A percentile compares a stretch with the other conserved stretches of the same genome.
Evolutionary conservation across 2,797 vertebrate species (phyloP).

Genomic region (Sebastes steindachneri): DNA sequence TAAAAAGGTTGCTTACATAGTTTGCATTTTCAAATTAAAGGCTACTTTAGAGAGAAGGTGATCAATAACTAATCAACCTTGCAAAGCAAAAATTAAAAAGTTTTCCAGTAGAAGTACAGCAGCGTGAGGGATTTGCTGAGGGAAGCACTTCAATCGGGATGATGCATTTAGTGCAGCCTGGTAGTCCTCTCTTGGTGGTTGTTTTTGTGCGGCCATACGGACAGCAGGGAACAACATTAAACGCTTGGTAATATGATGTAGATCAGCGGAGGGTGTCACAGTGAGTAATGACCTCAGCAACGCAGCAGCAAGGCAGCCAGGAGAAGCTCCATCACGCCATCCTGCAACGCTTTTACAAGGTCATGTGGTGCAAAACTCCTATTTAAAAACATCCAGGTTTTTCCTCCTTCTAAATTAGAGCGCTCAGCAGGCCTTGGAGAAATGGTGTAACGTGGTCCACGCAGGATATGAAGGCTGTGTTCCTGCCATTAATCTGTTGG

Average conservation of each 20-base stretch:
- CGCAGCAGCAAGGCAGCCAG: slow-evolving; percentile 35
- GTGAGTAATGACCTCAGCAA: slow-evolving; percentile 75
- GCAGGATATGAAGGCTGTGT: slow-evolving; percentile 42
- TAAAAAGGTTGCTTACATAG: neutral
- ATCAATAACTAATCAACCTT: slow-evolving; percentile 56
- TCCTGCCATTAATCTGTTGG: slow-evolving; percentile 58
- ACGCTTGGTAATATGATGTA: slow-evolving; percentile 71
- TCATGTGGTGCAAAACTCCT: slow-evolving; percentile 42
- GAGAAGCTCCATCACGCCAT: slow-evolving; percentile 46
- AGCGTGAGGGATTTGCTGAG: neutral
- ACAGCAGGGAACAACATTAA: slow-evolving; percentile 66
- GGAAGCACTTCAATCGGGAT: slow-evolving; percentile 15
- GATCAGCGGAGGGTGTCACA: slow-evolving; percentile 67
- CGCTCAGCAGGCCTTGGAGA: slow-evolving; percentile 63
- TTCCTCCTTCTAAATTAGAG: slow-evolving; percentile 51
- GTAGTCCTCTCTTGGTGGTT: neutral
- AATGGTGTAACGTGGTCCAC: slow-evolving; percentile 44
- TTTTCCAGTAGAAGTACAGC: slow-evolving; percentile 9
- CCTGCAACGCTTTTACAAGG: slow-evolving; percentile 60
- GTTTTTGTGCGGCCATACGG: slow-evolving; percentile 31
- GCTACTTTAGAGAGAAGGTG: neutral
- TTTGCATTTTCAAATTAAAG: slow-evolving; percentile 12
- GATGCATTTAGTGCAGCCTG: slow-evolving; percentile 32
- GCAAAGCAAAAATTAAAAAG: slow-evolving; percentile 23
- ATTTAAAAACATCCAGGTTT: slow-evolving; percentile 54